Conservation (phyloP, 2,888 invertebrate genomes). For the Pseudeuparius sepicola region DNA sequence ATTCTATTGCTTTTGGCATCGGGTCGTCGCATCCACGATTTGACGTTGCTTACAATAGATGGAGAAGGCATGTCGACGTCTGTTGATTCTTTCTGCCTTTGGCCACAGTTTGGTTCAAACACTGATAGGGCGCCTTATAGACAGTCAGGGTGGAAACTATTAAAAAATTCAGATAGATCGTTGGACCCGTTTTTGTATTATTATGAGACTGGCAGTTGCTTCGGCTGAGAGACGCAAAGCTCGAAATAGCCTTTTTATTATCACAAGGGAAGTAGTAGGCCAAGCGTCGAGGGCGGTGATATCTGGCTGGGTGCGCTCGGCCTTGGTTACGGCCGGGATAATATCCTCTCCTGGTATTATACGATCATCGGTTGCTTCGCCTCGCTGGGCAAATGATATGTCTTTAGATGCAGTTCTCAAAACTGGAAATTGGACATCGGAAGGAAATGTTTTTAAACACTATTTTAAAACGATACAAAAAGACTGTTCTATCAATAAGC, state of each 20-base stretch:
- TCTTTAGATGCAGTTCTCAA: conserved; percentile 10
- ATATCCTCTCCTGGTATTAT: conserved; percentile 11
- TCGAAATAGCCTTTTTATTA: conserved; percentile 11
- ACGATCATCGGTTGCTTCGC: conserved; percentile 14
- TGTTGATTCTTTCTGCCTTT: no score
- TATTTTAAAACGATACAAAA: conserved; percentile 7
- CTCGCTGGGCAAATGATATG: conserved; percentile 10
- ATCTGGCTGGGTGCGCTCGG: conserved; percentile 15
- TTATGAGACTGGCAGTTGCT: no score
- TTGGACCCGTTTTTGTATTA: conserved; percentile 15
- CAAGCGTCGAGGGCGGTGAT: conserved; percentile 12
- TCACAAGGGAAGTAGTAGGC: conserved; percentile 6
- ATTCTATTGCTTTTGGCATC: conserved; percentile 18
- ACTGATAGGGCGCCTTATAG: conserved; percentile 18
- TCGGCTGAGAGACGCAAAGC: background rate
- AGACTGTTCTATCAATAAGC: no score
- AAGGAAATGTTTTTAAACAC: no score
- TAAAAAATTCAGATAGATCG: conserved; percentile 4
- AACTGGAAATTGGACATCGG: conserved; percentile 10
- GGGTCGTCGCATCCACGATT: conserved; percentile 15
- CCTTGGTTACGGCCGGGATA: conserved; percentile 10
- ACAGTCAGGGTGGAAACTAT: conserved; percentile 20
- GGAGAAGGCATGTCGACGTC: no score
- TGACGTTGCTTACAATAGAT: conserved; percentile 15
- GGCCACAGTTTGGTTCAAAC: conserved; percentile 26